Percentiles rank a stretch among this genome's conserved stretches.
Conservation (phyloP, 2,888 invertebrate species). For the Lochmaea crataegi region DNA sequence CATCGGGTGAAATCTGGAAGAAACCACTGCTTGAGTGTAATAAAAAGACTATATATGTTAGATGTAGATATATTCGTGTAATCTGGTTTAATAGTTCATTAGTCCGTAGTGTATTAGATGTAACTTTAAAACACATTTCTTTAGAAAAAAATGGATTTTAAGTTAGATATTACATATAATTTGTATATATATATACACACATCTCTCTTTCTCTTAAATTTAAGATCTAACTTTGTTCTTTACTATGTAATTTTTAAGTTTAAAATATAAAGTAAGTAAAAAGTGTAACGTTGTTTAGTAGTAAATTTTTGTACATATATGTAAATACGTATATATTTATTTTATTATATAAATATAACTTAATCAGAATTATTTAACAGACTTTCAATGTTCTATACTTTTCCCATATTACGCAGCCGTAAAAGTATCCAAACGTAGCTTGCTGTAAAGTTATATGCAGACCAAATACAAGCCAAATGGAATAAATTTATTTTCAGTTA, state of each 20-base stretch:
- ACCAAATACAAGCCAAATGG: too few relatives aligned
- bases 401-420: neutral
- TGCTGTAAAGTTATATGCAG: too few relatives aligned
- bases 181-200: slow-evolving; percentile 7
- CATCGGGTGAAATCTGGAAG: slow-evolving; percentile 31
- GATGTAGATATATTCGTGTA: slow-evolving; percentile 1
- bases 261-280: slow-evolving; percentile 8
- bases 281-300: neutral
- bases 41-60: slow-evolving; percentile 11
- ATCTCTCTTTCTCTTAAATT: neutral
- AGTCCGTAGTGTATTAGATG: neutral
- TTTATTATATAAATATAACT: slow-evolving; percentile 8
- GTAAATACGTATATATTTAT: slow-evolving; percentile 8
- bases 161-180: neutral
- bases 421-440: too few relatives aligned
- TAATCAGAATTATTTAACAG: neutral
- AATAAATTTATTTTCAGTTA: too few relatives aligned
- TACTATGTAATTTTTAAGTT: slow-evolving; percentile 3
- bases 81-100: neutral
- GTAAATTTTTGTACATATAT: slow-evolving; percentile 5
- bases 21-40: slow-evolving; percentile 26
- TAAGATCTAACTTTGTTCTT: slow-evolving; percentile 6
- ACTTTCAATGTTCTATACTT: neutral
- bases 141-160: slow-evolving; percentile 5
- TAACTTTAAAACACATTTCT: neutral